Evolutionary conservation across 2,888 invertebrate species (phyloP), one percentile per base, ranked within the genome.

Genomic region (Seladonia tumulorum): DNA sequence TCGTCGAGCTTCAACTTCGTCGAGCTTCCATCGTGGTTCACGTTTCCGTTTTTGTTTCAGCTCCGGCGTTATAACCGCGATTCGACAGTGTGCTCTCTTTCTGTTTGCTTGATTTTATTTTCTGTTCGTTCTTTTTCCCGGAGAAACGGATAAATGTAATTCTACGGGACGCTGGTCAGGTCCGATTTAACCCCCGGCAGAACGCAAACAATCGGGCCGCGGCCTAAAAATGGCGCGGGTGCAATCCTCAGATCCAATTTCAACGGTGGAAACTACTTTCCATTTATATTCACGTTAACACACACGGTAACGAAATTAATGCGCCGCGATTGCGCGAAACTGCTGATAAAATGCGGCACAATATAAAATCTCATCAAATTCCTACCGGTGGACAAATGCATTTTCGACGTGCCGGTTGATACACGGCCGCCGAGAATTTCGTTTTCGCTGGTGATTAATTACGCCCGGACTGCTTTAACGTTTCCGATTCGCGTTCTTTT

Each of bases 321-420:
- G 79, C 77, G 42, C 35, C 29, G 29, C 77, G 87, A 82, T 78
- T 79, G 75, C 60, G 78, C 81, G 78, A 71, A 80, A 87, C 73
- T 77, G 79, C 63, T 76, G 87, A 87, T 79, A 87, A 87, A 87
- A 77, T 72, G 49, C 77, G 47, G 42, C 25, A 68, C 82, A 63
- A 76, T 82, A 82, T 79, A 87, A 87, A 87, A 87, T 87, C 87
- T 82, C 86, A 86, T 86, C 86, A 76, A 79, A 82, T 81, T 85
- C 73, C 78, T 73, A 75, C 66, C 68, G 57, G 12, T 35, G 82
- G 73, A 70, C 79, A 73, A 86, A 86, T 79, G 78, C 72, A 79
- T 76, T 86, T 85, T 86, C 77, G 47, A 70, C 57, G 53, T 35
- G 25, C 35, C 53, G n/a, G 49, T 29, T 77, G 80, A 85, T 85